These are phyloP conservation scores for Caloenas nicobarica DNA, from an alignment of 2,113 vertebrate genomes.

Conservation along the genomic window DNA sequence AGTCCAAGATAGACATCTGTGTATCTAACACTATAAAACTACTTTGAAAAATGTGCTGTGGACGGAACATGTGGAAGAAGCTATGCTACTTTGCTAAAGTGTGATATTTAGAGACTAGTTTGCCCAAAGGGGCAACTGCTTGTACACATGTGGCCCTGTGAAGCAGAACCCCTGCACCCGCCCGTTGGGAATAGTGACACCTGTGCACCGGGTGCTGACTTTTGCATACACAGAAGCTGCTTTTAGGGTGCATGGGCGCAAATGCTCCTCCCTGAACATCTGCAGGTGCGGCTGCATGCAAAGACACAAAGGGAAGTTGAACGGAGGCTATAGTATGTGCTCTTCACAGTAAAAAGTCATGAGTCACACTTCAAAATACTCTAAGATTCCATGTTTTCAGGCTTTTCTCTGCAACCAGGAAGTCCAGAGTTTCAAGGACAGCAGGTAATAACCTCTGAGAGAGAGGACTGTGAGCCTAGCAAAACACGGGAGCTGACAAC, in stretches of 20 bases:
- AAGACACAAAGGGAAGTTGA: slow-evolving; percentile 56
- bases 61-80: neutral
- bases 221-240: slow-evolving; percentile 64
- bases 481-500: neutral
- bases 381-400: neutral
- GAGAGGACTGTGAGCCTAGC: neutral
- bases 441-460: neutral
- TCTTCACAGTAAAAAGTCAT: slow-evolving; percentile 26
- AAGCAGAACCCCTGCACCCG: slow-evolving; percentile 48
- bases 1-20: neutral
- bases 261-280: slow-evolving; percentile 53
- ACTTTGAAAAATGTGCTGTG: neutral
- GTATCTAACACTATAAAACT: neutral
- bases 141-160: neutral
- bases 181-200: slow-evolving; percentile 48
- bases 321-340: neutral
- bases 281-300: slow-evolving; percentile 65
- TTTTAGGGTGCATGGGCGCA: slow-evolving; percentile 41
- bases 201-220: slow-evolving; percentile 53
- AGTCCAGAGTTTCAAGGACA: neutral
- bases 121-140: slow-evolving; percentile 22
- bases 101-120: neutral
- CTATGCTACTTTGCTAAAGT: neutral
- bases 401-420: neutral
- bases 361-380: slow-evolving; percentile 23